Conservation (phyloP, 2,888 invertebrate genomes). For the Heliconius hortense region DNA sequence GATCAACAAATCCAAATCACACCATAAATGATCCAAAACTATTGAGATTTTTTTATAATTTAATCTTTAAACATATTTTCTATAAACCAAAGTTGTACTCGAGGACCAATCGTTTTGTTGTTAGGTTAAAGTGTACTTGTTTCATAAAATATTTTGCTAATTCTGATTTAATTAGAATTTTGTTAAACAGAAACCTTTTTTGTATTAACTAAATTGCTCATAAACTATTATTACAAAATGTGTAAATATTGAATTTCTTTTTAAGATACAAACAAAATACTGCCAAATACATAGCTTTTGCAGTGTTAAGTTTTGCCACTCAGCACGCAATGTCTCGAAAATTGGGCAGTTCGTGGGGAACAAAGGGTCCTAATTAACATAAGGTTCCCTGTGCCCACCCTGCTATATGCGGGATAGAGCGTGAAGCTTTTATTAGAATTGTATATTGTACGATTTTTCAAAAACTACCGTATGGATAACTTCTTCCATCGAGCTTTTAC, state of each 20-base stretch:
- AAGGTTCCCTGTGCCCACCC: not conserved
- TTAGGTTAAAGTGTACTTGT: slow-evolving; percentile 13
- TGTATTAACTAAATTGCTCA: slow-evolving; percentile 8
- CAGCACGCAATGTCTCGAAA: not conserved
- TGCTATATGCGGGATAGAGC: not conserved
- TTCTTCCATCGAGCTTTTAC: not conserved
- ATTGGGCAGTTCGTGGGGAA: not conserved
- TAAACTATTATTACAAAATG: not conserved
- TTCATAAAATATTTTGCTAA: slow-evolving; percentile 1
- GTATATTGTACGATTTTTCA: not conserved
- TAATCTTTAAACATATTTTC: slow-evolving; percentile 20
- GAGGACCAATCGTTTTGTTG: slow-evolving; percentile 40
- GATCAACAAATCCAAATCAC: not conserved
- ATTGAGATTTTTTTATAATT: slow-evolving; percentile 16
- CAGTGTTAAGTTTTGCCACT: not conserved
- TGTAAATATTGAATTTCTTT: slow-evolving; percentile 12
- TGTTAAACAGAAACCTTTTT: slow-evolving; percentile 15
- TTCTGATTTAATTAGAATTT: slow-evolving; percentile 11
- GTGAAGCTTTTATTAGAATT: not conserved
- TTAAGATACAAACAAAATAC: slow-evolving; percentile 8
- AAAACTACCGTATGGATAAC: not conserved
- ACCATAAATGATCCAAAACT: slow-evolving; percentile 29
- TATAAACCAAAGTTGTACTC: slow-evolving; percentile 36
- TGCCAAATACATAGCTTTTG: slow-evolving; percentile 19
- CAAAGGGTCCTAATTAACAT: not conserved